These are phyloP conservation scores for Rhea pennata DNA, from an alignment of 2,113 vertebrate genomes.

Conservation along the genomic window DNA sequence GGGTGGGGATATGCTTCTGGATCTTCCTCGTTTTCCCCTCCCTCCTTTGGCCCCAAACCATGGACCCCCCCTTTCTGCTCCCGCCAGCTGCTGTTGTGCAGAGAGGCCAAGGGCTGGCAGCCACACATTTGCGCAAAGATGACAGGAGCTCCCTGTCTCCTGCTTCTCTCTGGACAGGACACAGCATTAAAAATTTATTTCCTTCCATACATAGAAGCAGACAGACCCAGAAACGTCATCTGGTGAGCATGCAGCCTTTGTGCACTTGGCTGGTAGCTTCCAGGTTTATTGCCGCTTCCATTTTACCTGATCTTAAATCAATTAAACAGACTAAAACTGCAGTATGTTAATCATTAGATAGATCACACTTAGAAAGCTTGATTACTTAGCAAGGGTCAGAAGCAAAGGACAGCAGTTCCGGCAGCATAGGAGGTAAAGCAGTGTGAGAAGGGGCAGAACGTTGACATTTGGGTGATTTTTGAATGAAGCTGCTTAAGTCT, in stretches of 20 bases:
- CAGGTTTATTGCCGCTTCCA: not conserved
- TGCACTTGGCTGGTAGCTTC: not conserved
- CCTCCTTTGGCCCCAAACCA: not conserved
- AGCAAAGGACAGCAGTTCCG: not conserved
- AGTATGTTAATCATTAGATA: not conserved
- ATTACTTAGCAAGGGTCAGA: not conserved
- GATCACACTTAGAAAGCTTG: not conserved
- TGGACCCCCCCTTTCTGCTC: not conserved
- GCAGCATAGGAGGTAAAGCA: not conserved
- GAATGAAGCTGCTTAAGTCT: not conserved
- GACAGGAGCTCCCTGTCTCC: not conserved
- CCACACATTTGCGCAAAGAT: not conserved
- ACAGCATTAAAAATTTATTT: not conserved
- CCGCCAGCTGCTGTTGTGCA: not conserved
- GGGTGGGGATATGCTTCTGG: not conserved
- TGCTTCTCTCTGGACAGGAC: not conserved
- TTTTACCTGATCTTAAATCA: not conserved
- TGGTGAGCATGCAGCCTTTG: not conserved
- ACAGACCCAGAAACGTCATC: not conserved
- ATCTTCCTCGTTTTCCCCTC: not conserved
- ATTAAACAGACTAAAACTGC: not conserved
- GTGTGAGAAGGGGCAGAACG: not conserved
- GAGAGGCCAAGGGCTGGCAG: rapidly evolving
- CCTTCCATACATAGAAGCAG: not conserved
- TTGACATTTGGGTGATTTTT: not conserved